Evolutionary conservation across 1,140 invertebrate species (phyloP).

Genomic region (Stegodyphus dumicola): DNA sequence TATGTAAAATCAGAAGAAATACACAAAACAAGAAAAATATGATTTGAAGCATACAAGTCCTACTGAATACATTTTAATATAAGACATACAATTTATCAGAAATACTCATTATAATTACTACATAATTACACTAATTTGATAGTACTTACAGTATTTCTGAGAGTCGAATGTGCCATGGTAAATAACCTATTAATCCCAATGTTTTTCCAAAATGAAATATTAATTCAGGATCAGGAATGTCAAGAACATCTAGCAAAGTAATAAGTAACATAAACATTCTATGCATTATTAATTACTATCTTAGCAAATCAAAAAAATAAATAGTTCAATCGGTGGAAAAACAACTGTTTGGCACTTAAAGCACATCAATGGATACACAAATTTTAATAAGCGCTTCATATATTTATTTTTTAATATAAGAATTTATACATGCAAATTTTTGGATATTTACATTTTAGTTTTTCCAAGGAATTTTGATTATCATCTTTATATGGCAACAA

Average conservation of each 20-base stretch:
- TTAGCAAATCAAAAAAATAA: not conserved
- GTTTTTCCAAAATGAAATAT: conserved; percentile 36
- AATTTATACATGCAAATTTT: not conserved
- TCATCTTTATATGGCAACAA: too few species aligned
- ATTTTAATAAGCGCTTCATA: too few species aligned
- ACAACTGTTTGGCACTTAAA: not conserved
- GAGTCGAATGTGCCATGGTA: conserved; percentile 50
- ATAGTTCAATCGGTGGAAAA: not conserved
- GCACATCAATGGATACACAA: not conserved
- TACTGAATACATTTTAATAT: too few species aligned
- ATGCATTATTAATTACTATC: not conserved
- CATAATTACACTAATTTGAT: too few species aligned
- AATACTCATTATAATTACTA: too few species aligned
- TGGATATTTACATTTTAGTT: too few species aligned
- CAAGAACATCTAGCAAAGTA: not conserved
- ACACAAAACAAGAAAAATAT: too few species aligned
- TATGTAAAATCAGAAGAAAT: too few species aligned
- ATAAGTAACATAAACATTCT: not conserved
- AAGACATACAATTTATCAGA: too few species aligned
- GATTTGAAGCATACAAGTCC: too few species aligned
- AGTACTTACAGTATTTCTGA: conserved; percentile 45
- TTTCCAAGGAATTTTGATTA: too few species aligned
- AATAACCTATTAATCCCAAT: conserved; percentile 46
- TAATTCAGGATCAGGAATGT: conserved; percentile 48
- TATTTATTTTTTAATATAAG: not conserved